Evolutionary conservation across 2,113 vertebrate genomes (phyloP), one percentile per base, ranked within the genome.

Genomic region (Podiceps cristatus): DNA sequence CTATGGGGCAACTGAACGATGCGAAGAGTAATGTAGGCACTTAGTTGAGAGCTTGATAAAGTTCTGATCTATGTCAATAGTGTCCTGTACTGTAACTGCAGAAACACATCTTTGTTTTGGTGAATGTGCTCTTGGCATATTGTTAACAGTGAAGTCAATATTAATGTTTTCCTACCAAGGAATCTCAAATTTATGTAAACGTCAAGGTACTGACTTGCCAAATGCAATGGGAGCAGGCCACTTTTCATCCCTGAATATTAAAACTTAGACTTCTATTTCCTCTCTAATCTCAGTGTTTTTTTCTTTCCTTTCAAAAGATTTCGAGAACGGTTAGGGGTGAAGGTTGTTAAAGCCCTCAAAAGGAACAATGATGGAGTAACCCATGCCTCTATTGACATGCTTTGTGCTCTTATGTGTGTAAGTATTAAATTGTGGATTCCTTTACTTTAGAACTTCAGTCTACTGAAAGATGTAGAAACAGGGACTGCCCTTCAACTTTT

Each of bases 321-420:
- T 97, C 98, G 99, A 75, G 99, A 99, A 88, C 99, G 99, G 87
- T 97, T 99, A 64, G 99, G 99, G 82, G 99, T 99, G 64, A 99
- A 99, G 96, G 99, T 99, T 8, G 99, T 99, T 25, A 99, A 99
- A 98, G 99, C 99, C 71, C 99, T 99, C 91, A 99, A 99, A 97
- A 99, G 99, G 92, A 99, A 98, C 98, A 99, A 99, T 95, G 99
- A 99, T 50, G 98, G 99, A 25, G 99, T 99, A n/a, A 99, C 99
- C 31, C 99, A 99, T 79, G 99, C 99, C 40, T 99, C 99, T 68
- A 98, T 99, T 63, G 99, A 99, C 96, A 99, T 99, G 99, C 99
- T 99, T 24, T 99, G 99, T 97, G 99, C 99, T 50, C 99, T 99
- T 35, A 99, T 99, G 99, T 99, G 99, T 99, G 99, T 99, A 98